These are phyloP conservation scores for Drosophila sturtevanti DNA, from an alignment of 1,140 invertebrate genomes.

Conservation along the genomic window DNA sequence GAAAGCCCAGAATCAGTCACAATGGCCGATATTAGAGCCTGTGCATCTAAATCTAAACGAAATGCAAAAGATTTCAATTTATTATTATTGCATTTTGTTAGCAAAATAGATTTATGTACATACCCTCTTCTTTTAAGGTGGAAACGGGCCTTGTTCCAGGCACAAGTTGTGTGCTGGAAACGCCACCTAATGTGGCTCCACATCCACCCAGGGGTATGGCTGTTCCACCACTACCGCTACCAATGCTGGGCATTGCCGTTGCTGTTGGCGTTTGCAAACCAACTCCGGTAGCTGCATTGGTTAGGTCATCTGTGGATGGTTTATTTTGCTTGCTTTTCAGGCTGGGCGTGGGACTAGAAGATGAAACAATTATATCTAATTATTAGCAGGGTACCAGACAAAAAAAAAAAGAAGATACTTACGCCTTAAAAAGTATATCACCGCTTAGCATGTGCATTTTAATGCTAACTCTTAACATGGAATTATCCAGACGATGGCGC, in stretches of 20 bases:
- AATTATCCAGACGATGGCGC: conserved; percentile 96
- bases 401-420: conserved; percentile 82
- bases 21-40: conserved; percentile 72
- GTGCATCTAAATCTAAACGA: conserved; percentile 83
- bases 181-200: conserved; percentile 70
- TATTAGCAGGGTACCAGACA: neutral
- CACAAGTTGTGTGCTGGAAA: conserved; percentile 53
- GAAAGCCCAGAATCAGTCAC: conserved; percentile 81
- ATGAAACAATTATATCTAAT: conserved; percentile 24
- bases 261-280: conserved; percentile 78
- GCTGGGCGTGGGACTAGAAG: conserved; percentile 87
- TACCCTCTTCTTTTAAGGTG: conserved; percentile 86
- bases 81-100: no score
- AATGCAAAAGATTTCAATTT: neutral
- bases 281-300: conserved; percentile 78
- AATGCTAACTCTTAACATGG: conserved; percentile 94
- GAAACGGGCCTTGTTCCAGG: conserved; percentile 69
- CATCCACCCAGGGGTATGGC: conserved; percentile 80
- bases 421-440: conserved; percentile 99
- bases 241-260: conserved; percentile 62
- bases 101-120: conserved; percentile 61
- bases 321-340: conserved; percentile 86
- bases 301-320: conserved; percentile 71
- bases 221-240: conserved; percentile 56
- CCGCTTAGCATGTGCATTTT: conserved; percentile 96